Conservation (phyloP, 2,797 vertebrate genomes). For the Thunnus albacares region DNA sequence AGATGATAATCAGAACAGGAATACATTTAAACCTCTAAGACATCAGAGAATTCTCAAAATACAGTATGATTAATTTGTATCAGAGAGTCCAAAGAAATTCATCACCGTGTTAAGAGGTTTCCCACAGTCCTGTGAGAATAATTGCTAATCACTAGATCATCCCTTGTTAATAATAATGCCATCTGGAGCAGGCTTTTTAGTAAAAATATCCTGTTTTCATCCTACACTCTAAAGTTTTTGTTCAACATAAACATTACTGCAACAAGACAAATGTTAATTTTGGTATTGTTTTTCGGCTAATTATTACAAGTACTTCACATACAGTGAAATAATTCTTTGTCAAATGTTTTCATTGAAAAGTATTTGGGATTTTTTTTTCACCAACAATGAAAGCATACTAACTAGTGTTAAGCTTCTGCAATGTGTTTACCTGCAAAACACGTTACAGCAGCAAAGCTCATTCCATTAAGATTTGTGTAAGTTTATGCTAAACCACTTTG, state of each 20-base stretch:
- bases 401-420: background rate
- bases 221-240: background rate
- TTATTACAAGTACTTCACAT: background rate
- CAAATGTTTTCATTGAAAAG: constrained; percentile 22
- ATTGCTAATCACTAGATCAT: constrained; percentile 21
- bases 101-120: constrained; percentile 1
- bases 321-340: background rate
- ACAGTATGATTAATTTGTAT: background rate
- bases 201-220: constrained; percentile 23
- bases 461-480: constrained; percentile 19
- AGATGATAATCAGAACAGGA: background rate
- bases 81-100: background rate
- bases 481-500: constrained; percentile 38
- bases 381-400: background rate
- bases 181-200: constrained; percentile 23
- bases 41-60: background rate
- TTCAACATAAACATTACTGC: background rate
- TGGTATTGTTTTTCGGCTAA: background rate
- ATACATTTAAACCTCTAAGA: background rate
- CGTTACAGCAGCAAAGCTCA: constrained; percentile 5
- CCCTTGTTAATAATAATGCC: constrained; percentile 20
- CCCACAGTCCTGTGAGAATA: constrained; percentile 16
- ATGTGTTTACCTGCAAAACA: constrained; percentile 23
- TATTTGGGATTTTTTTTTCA: background rate
- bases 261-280: constrained; percentile 10